Percentiles rank a stretch among this genome's conserved stretches.
These are phyloP conservation scores for Nerophis ophidion DNA, from an alignment of 2,113 vertebrate species.

Conservation along the genomic window DNA sequence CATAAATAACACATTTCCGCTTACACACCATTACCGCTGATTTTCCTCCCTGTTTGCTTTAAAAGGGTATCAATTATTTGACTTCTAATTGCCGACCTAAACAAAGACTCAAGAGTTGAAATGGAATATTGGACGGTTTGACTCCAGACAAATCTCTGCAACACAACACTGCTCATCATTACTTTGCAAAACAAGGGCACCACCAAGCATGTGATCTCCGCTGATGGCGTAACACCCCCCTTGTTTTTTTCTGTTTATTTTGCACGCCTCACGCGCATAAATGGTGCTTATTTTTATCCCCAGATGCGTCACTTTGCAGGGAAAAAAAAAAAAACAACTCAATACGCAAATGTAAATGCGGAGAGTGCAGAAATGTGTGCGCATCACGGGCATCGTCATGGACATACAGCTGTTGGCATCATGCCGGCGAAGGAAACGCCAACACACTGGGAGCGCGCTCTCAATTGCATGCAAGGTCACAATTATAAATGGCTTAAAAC, in stretches of 20 bases:
- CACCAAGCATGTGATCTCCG: slow-evolving; percentile 12
- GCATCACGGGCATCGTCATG: slow-evolving; percentile 34
- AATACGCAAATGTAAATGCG: slow-evolving; percentile 3
- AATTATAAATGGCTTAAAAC: too few relatives aligned
- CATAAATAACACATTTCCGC: slow-evolving; percentile 33
- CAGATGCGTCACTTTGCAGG: slow-evolving; percentile 26
- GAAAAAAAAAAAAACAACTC: too few relatives aligned
- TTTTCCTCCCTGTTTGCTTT: not conserved
- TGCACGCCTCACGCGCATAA: slow-evolving; percentile 15
- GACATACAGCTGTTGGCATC: slow-evolving; percentile 38
- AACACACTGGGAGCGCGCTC: slow-evolving; percentile 1
- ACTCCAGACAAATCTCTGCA: not conserved
- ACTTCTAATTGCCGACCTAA: not conserved
- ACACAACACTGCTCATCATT: not conserved
- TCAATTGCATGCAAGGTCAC: too few relatives aligned
- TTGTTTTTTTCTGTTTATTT: slow-evolving; percentile 27
- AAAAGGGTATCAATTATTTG: not conserved
- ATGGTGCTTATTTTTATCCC: slow-evolving; percentile 23
- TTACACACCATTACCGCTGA: slow-evolving; percentile 1
- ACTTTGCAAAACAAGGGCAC: slow-evolving; percentile 1
- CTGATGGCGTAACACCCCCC: slow-evolving; percentile 12
- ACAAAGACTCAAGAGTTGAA: not conserved
- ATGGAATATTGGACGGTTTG: not conserved
- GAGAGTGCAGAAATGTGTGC: slow-evolving; percentile 5
- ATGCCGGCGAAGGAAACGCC: slow-evolving; percentile 45